phyloP scores from a whole-genome alignment of 2,113 vertebrate species.

The Bostrychus sinensis region DNA sequence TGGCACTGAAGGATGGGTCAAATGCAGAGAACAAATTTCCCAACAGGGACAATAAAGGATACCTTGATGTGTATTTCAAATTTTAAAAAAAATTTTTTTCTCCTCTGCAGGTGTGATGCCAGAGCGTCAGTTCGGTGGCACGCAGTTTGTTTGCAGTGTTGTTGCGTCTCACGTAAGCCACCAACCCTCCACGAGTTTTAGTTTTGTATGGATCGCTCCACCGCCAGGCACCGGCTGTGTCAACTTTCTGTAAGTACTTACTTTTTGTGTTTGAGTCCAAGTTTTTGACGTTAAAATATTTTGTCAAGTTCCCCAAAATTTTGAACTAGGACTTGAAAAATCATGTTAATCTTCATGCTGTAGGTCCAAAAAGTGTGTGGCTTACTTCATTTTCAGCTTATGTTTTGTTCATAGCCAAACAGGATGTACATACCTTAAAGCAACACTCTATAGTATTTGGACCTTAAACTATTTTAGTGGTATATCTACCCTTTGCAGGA shows the following conservation, averaged over 20 bases:
- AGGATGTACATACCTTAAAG: no score
- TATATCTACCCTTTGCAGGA: no score
- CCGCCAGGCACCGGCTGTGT: slow-evolving; percentile 97
- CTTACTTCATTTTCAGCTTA: slow-evolving; percentile 37
- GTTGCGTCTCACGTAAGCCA: slow-evolving; percentile 97
- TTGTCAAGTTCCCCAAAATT: not conserved
- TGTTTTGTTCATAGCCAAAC: slow-evolving; percentile 20
- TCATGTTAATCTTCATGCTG: slow-evolving; percentile 16
- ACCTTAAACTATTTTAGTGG: no score
- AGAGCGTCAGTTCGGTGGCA: slow-evolving; percentile 90
- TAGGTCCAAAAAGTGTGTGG: slow-evolving; percentile 19
- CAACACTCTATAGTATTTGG: no score
- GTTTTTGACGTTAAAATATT: not conserved
- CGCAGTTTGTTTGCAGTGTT: slow-evolving; percentile 98
- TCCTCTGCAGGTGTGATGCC: slow-evolving; percentile 87
- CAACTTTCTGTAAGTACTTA: slow-evolving; percentile 93
- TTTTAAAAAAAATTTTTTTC: no score
- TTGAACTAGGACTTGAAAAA: not conserved
- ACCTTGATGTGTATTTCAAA: no score
- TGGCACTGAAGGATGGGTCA: no score
- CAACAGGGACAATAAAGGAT: no score
- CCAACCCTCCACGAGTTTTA: slow-evolving; percentile 93
- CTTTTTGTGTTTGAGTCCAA: not conserved
- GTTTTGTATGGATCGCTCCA: slow-evolving; percentile 97
- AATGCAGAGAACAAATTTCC: no score